Evolutionary conservation across 2,888 invertebrate species (phyloP).

Genomic region (Drosophila helvetica): DNA sequence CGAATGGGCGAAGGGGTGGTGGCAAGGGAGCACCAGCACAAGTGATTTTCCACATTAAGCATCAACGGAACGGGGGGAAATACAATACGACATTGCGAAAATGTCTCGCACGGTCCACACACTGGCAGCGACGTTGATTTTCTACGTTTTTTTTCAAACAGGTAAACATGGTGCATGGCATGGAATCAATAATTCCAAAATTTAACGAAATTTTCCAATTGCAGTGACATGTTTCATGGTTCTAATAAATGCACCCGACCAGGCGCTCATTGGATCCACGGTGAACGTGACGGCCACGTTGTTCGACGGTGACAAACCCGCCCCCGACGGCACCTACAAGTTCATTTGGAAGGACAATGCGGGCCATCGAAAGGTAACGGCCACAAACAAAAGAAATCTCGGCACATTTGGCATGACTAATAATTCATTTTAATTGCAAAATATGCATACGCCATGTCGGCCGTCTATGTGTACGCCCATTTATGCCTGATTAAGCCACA

Average conservation of each 20-base stretch:
- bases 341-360: constrained; percentile 87
- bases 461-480: neutral
- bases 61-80: constrained; percentile 36
- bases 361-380: constrained; percentile 58
- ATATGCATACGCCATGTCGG: constrained; percentile 12
- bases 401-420: constrained; percentile 10
- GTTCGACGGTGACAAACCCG: constrained; percentile 67
- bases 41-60: constrained; percentile 48
- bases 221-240: constrained; percentile 82
- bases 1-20: constrained; percentile 27
- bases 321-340: constrained; percentile 84
- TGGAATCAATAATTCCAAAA: constrained; percentile 41
- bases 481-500: constrained; percentile 6
- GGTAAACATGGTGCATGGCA: constrained; percentile 31
- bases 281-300: constrained; percentile 86
- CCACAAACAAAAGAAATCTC: constrained; percentile 5
- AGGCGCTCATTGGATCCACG: constrained; percentile 89
- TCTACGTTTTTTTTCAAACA: constrained; percentile 54
- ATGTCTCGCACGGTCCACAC: constrained; percentile 40
- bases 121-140: constrained; percentile 37
- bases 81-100: constrained; percentile 40
- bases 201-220: constrained; percentile 16
- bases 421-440: constrained; percentile 11
- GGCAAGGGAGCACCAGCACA: constrained; percentile 26
- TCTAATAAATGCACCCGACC: constrained; percentile 86